Evolutionary conservation across 2,888 invertebrate species (phyloP).

Genomic region (Dione vanillae): DNA sequence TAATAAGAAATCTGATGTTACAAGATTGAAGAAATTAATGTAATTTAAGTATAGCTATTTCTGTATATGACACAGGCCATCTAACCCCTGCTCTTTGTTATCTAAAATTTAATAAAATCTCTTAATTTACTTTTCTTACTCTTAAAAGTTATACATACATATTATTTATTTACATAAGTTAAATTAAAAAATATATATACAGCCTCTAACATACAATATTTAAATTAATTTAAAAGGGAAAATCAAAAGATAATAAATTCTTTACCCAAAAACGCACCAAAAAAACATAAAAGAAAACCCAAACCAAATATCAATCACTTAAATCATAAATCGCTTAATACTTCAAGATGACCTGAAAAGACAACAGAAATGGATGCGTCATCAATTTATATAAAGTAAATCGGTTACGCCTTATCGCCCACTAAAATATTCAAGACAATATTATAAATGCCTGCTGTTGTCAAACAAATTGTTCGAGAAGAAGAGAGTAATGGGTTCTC

Average conservation of each 20-base stretch:
- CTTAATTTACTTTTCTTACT: no score
- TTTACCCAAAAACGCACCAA: background rate
- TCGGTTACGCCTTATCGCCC: constrained; percentile 39
- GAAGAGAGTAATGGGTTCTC: constrained; percentile 53
- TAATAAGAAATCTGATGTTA: no score
- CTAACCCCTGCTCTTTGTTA: no score
- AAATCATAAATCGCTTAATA: background rate
- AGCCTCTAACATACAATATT: no score
- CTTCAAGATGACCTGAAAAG: constrained; percentile 15
- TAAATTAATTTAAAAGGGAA: no score
- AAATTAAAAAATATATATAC: no score
- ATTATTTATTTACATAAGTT: no score
- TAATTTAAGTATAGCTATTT: background rate
- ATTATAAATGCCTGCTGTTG: constrained; percentile 45
- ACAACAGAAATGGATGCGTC: constrained; percentile 30
- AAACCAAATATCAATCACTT: background rate
- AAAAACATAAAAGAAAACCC: background rate
- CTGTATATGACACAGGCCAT: no score
- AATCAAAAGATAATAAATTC: no score
- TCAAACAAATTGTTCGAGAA: constrained; percentile 49
- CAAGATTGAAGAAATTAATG: no score
- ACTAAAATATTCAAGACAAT: constrained; percentile 41
- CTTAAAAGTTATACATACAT: no score
- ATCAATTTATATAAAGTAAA: constrained; percentile 38
- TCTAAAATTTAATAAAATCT: no score